A percentile compares a stretch with the other conserved stretches of the same genome.
Conservation (phyloP, 2,797 vertebrate genomes). For the Scyliorhinus canicula region DNA sequence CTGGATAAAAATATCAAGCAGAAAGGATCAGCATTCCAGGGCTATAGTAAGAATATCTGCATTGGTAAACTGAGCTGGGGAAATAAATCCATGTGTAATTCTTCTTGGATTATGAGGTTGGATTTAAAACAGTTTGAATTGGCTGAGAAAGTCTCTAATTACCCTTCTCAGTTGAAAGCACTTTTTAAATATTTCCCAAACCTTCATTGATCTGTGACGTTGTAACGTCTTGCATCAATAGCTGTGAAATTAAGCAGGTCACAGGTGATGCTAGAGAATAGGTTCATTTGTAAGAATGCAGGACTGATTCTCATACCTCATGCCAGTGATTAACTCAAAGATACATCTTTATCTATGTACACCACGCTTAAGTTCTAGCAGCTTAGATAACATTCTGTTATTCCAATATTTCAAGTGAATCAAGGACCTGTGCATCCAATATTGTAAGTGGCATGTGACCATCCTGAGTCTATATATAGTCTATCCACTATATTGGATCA, state of each 20-base stretch:
- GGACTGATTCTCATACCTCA: background rate
- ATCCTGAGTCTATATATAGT: no score
- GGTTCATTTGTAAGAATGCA: background rate
- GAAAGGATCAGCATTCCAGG: background rate
- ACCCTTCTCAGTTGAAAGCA: background rate
- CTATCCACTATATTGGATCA: background rate
- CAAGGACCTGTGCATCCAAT: background rate
- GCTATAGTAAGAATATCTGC: background rate
- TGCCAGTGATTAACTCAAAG: background rate
- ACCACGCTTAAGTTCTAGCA: background rate
- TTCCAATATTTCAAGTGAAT: background rate
- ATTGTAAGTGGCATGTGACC: background rate
- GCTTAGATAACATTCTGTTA: background rate
- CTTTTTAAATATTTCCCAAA: background rate
- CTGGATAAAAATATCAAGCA: conserved; percentile 10
- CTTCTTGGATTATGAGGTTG: background rate
- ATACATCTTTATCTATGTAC: background rate
- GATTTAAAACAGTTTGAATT: background rate
- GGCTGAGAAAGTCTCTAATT: background rate
- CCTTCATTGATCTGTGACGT: background rate
- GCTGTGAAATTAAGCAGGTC: background rate
- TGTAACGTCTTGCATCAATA: background rate
- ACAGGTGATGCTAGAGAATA: background rate
- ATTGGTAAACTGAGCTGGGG: background rate
- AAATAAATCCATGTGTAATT: background rate